A percentile compares a stretch with the other conserved stretches of the same genome.
Evolutionary conservation across 2,888 invertebrate genomes (phyloP).

Genomic region (Tiliacea citrago): DNA sequence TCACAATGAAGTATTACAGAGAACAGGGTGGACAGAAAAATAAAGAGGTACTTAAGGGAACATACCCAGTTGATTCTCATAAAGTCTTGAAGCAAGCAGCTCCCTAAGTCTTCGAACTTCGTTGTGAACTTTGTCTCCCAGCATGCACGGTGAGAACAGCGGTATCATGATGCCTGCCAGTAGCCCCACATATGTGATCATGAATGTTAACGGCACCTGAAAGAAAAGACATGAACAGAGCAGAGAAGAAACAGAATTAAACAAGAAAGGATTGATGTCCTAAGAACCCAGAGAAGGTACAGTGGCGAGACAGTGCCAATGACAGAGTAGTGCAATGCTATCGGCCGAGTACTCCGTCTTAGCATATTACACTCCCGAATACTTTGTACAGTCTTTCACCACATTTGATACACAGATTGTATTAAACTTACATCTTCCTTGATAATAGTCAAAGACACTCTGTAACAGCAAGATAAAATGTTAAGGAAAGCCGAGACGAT

Average conservation of each 20-base stretch:
- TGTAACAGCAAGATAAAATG: conserved; percentile 72
- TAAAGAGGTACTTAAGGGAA: neutral
- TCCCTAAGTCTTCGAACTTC: conserved; percentile 43
- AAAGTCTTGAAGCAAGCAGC: conserved; percentile 78
- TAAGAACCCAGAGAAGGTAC: neutral
- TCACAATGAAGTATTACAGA: neutral
- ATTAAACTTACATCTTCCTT: conserved; percentile 70
- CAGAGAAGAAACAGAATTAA: neutral
- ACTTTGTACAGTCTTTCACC: neutral
- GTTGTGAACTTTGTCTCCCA: conserved; percentile 44
- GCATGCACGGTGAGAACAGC: conserved; percentile 38
- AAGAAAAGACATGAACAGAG: conserved; percentile 35
- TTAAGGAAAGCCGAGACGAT: conserved; percentile 74
- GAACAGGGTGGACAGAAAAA: neutral
- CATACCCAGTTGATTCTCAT: conserved; percentile 79
- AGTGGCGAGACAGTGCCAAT: neutral
- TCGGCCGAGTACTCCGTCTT: neutral
- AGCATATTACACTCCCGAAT: neutral
- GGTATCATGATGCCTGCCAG: conserved; percentile 45
- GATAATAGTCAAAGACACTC: conserved; percentile 71
- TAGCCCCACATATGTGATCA: conserved; percentile 62
- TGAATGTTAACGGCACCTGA: conserved; percentile 64
- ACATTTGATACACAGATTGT: neutral
- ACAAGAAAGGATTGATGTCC: neutral
- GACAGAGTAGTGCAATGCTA: neutral